Conservation (phyloP, 2,888 invertebrate genomes). For the Drosophila helvetica region DNA sequence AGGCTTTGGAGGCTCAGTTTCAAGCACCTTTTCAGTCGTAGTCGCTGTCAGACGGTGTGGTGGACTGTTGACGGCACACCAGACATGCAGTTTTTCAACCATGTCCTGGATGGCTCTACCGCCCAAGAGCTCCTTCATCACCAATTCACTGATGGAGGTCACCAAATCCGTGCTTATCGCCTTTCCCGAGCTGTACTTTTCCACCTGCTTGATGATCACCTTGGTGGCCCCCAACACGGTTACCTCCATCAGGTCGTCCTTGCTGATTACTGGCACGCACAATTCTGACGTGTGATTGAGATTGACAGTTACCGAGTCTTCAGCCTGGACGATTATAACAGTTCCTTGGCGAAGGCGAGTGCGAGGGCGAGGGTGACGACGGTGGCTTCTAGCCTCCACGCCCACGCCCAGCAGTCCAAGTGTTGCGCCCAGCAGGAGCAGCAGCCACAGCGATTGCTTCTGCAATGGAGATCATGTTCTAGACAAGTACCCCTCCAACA, state of each 20-base stretch:
- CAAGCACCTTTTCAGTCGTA: no score
- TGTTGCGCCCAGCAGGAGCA: neutral
- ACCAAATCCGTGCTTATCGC: neutral
- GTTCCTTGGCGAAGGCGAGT: no score
- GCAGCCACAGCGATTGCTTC: neutral
- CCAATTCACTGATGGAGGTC: neutral
- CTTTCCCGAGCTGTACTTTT: neutral
- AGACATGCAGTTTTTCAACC: neutral
- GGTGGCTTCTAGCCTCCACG: neutral
- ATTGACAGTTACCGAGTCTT: no score
- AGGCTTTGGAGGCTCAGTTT: no score
- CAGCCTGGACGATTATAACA: no score
- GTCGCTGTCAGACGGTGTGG: no score
- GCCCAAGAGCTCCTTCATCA: constrained; percentile 5
- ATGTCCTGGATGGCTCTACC: constrained; percentile 11
- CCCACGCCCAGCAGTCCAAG: neutral
- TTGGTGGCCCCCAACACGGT: neutral
- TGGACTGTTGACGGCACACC: neutral
- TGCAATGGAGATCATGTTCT: neutral
- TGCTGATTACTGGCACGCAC: constrained; percentile 6
- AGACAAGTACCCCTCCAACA: neutral
- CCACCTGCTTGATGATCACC: constrained; percentile 7
- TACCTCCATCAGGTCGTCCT: constrained; percentile 15
- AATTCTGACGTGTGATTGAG: neutral
- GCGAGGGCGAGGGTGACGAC: no score